A percentile compares a stretch with the other conserved stretches of the same genome.
Conservation (phyloP, 2,888 invertebrate genomes). For the Noctua janthe region DNA sequence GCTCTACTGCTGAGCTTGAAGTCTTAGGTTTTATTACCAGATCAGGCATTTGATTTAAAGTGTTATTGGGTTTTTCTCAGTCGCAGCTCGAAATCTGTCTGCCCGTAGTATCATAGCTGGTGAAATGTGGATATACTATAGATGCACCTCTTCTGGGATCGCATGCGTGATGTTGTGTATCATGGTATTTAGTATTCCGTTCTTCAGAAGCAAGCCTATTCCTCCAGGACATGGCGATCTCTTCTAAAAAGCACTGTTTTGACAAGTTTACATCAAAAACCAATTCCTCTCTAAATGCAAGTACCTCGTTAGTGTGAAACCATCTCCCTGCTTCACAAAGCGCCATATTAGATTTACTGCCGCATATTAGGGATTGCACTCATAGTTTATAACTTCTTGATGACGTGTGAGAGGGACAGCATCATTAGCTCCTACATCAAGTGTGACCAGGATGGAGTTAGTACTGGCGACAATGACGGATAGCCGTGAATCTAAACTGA, state of each 20-base stretch:
- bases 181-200: neutral
- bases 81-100: neutral
- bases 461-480: slow-evolving; percentile 27
- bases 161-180: neutral
- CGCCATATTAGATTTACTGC: slow-evolving; percentile 11
- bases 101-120: neutral
- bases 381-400: slow-evolving; percentile 18
- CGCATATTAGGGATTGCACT: neutral
- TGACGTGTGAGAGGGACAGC: slow-evolving; percentile 4
- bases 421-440: neutral
- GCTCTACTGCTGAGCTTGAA: neutral
- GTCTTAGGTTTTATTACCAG: neutral
- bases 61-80: neutral
- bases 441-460: neutral
- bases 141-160: neutral
- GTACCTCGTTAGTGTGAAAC: slow-evolving; percentile 2
- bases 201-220: neutral
- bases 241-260: neutral
- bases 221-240: neutral
- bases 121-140: neutral
- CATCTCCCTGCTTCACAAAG: neutral
- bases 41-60: neutral
- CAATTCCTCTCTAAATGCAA: neutral
- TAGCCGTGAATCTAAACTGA: slow-evolving; percentile 3
- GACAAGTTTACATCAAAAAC: neutral